phyloP scores from a whole-genome alignment of 2,888 invertebrate genomes.

The Oscheius sp. region DNA sequence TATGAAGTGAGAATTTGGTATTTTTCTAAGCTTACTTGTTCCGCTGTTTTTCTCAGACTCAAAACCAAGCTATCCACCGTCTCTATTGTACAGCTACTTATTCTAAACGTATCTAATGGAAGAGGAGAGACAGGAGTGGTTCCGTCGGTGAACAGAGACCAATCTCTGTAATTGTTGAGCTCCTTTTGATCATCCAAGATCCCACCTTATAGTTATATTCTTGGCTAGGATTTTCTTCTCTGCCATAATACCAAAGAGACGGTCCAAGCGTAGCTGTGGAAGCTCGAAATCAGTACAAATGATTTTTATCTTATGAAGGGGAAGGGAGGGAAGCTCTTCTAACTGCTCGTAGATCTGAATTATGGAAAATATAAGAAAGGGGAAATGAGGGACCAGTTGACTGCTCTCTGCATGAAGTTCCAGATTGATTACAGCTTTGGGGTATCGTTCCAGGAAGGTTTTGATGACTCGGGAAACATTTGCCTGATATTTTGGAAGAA shows the following conservation, averaged over 20 bases:
- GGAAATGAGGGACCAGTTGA: slow-evolving; percentile 18
- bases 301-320: slow-evolving; percentile 48
- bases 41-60: slow-evolving; percentile 34
- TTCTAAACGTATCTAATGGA: slow-evolving; percentile 50
- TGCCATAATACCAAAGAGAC: slow-evolving; percentile 40
- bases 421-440: slow-evolving; percentile 45
- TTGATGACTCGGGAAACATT: slow-evolving; percentile 45
- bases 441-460: slow-evolving; percentile 42
- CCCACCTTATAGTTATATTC: slow-evolving; percentile 49
- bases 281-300: slow-evolving; percentile 56
- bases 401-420: slow-evolving; percentile 47
- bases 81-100: slow-evolving; percentile 50
- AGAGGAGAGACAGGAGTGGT: slow-evolving; percentile 45
- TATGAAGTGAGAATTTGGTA: too few relatives aligned
- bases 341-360: slow-evolving; percentile 45
- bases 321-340: slow-evolving; percentile 39
- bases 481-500: slow-evolving; percentile 33
- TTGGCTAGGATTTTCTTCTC: slow-evolving; percentile 48
- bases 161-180: slow-evolving; percentile 38
- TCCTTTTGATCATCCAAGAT: not conserved
- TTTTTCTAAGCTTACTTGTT: slow-evolving; percentile 1
- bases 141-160: slow-evolving; percentile 51
- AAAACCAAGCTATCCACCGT: slow-evolving; percentile 48
- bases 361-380: not conserved
- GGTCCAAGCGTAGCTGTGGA: slow-evolving; percentile 46